These are phyloP conservation scores for Cydia amplana DNA, from an alignment of 1,140 invertebrate species.

Conservation along the genomic window DNA sequence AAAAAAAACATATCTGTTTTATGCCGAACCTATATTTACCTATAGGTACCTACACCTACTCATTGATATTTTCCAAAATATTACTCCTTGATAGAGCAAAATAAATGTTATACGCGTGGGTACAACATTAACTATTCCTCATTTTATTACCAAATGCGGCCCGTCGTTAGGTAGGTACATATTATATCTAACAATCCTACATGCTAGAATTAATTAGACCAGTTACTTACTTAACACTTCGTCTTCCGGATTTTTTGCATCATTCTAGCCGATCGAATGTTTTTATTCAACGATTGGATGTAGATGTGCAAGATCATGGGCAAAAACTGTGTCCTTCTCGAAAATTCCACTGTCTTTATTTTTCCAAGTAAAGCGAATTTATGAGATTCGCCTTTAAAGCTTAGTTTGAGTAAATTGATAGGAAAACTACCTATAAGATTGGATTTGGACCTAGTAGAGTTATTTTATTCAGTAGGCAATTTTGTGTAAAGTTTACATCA, in stretches of 20 bases:
- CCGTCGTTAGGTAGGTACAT: too few species aligned
- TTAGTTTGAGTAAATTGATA: background rate
- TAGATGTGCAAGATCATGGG: constrained; percentile 25
- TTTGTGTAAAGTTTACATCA: too few species aligned
- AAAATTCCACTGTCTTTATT: background rate
- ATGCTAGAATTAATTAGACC: constrained; percentile 18
- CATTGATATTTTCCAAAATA: too few species aligned
- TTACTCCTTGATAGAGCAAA: too few species aligned
- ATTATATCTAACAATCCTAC: background rate
- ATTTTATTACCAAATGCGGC: too few species aligned
- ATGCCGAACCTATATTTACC: too few species aligned
- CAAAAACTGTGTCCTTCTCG: constrained; percentile 15
- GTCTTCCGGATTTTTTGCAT: constrained; percentile 8
- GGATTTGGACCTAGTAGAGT: too few species aligned
- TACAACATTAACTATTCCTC: too few species aligned
- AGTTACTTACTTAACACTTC: constrained; percentile 27
- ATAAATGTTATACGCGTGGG: too few species aligned
- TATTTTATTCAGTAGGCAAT: too few species aligned
- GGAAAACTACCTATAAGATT: background rate
- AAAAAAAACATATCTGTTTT: too few species aligned
- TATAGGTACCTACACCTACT: too few species aligned
- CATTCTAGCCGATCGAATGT: constrained; percentile 18
- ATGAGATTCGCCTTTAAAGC: background rate
- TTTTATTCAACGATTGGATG: background rate
- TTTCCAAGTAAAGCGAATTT: background rate